phyloP scores from a whole-genome alignment of 2,888 invertebrate genomes.

The Netelia virgata region DNA sequence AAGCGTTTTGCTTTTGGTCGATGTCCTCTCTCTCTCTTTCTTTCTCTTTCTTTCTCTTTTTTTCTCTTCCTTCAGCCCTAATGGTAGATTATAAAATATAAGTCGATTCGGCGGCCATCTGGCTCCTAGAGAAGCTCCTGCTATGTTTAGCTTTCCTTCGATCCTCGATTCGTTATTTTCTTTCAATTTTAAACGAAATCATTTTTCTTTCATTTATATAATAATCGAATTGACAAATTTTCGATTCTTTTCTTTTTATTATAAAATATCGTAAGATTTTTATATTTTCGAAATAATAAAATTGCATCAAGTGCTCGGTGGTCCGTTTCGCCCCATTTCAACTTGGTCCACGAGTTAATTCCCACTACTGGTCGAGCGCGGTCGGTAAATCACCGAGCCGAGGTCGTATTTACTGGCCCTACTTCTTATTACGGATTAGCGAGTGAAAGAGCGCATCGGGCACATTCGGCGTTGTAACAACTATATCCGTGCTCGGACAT shows the following conservation, averaged over 20 bases:
- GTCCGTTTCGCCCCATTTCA: background rate
- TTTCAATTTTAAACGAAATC: background rate
- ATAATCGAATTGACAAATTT: too few species aligned
- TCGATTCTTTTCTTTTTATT: too few species aligned
- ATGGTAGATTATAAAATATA: conserved; percentile 62
- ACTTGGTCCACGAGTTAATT: background rate
- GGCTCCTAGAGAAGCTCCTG: conserved; percentile 42
- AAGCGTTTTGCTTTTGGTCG: conserved; percentile 35
- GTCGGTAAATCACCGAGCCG: conserved; percentile 62
- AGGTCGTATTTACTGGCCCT: conserved; percentile 37
- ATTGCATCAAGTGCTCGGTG: background rate
- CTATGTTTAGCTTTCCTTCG: conserved; percentile 19
- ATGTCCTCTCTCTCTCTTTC: conserved; percentile 3
- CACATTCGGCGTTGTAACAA: background rate
- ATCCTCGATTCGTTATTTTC: background rate
- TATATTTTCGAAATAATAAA: too few species aligned
- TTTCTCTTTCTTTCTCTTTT: too few species aligned
- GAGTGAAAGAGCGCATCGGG: background rate
- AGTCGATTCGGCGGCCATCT: conserved; percentile 61
- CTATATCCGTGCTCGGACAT: background rate
- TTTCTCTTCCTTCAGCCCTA: conserved; percentile 48
- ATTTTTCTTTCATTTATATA: background rate
- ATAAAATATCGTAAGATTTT: background rate
- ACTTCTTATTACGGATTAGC: conserved; percentile 48
- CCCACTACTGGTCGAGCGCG: background rate